Conservation (phyloP, 2,888 invertebrate genomes). For the Smittia aterrima region DNA sequence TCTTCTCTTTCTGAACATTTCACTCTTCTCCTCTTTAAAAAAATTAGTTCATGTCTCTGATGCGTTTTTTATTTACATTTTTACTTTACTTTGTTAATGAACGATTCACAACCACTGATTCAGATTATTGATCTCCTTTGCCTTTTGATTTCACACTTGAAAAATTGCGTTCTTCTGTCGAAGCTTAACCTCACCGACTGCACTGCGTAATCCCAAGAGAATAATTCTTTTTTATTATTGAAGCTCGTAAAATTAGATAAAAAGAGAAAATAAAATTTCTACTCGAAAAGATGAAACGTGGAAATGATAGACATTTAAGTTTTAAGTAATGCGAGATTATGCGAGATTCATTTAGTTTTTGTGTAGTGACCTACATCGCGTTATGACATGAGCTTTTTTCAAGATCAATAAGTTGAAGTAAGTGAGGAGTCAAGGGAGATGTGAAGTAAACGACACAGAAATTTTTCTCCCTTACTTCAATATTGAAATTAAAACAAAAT, state of each 20-base stretch:
- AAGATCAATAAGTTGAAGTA: too few species aligned
- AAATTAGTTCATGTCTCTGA: not conserved
- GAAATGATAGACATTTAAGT: too few species aligned
- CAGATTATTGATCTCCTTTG: slow-evolving; percentile 12
- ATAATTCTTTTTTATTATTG: too few species aligned
- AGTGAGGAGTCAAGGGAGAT: too few species aligned
- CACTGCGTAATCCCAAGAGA: too few species aligned
- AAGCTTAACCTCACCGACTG: not conserved
- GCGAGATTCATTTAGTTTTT: too few species aligned
- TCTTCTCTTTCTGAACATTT: not conserved
- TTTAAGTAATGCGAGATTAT: too few species aligned
- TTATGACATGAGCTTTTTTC: too few species aligned
- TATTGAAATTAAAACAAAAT: slow-evolving; percentile 4
- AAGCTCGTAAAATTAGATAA: too few species aligned
- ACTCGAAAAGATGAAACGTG: too few species aligned
- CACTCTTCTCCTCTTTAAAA: not conserved
- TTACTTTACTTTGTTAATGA: not conserved
- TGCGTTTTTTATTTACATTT: slow-evolving; percentile 5
- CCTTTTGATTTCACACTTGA: not conserved
- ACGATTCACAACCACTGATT: slow-evolving; percentile 21
- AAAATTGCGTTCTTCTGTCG: not conserved
- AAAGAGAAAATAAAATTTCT: too few species aligned
- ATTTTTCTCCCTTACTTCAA: not conserved
- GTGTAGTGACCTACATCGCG: too few species aligned
- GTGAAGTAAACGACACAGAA: not conserved